Percentiles rank a stretch among this genome's conserved stretches.
Evolutionary conservation across 2,888 invertebrate species (phyloP).

Genomic region (Apodemia mormo): DNA sequence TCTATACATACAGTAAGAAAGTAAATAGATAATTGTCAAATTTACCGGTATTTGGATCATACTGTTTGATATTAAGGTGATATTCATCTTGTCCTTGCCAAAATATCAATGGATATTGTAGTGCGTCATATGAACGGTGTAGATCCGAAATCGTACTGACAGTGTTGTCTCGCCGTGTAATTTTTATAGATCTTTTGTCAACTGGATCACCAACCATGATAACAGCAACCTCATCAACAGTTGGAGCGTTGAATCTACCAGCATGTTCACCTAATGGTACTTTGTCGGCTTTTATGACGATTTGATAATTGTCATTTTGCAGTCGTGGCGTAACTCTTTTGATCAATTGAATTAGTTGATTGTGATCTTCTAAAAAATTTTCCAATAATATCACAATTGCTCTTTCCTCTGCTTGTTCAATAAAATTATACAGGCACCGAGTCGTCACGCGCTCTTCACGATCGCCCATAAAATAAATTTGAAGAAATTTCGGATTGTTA

Average conservation of each 20-base stretch:
- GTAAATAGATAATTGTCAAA: too few species aligned
- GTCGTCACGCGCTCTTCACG: slow-evolving; percentile 28
- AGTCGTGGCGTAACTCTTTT: slow-evolving; percentile 31
- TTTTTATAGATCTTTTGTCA: too few species aligned
- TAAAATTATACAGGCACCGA: slow-evolving; percentile 36
- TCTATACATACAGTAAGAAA: too few species aligned
- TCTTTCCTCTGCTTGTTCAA: slow-evolving; percentile 32
- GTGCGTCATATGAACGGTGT: too few species aligned
- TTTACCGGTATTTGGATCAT: too few species aligned
- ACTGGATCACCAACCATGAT: too few species aligned
- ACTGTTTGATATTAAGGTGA: too few species aligned
- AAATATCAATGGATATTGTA: too few species aligned
- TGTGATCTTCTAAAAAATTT: slow-evolving; percentile 32
- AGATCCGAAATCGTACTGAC: too few species aligned
- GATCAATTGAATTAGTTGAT: slow-evolving; percentile 28
- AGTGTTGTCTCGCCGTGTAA: too few species aligned
- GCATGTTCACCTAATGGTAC: slow-evolving; percentile 39
- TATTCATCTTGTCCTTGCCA: too few species aligned
- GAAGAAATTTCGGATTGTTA: slow-evolving; percentile 43
- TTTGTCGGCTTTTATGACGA: slow-evolving; percentile 44
- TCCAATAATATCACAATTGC: slow-evolving; percentile 30
- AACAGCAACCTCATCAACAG: too few species aligned
- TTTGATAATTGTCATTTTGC: slow-evolving; percentile 28
- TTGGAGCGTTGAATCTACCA: slow-evolving; percentile 33
- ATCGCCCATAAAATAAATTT: slow-evolving; percentile 46